phyloP scores from a whole-genome alignment of 2,888 invertebrate species.

The Pandemis corylana region DNA sequence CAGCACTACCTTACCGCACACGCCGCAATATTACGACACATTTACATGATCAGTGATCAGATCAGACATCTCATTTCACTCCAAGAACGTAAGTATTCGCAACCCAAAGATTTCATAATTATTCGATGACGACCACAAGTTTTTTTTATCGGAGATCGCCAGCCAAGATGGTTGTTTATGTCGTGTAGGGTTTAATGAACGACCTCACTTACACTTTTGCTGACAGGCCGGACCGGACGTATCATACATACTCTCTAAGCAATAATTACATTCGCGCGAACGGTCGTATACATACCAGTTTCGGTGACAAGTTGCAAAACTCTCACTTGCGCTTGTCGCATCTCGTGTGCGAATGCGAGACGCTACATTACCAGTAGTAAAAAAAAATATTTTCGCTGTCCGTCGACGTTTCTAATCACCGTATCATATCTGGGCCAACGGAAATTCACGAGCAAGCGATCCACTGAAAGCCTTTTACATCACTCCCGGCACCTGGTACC shows the following conservation, averaged over 20 bases:
- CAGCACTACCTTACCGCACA: slow-evolving; percentile 28
- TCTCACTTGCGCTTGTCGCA: slow-evolving; percentile 82
- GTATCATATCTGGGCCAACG: slow-evolving; percentile 80
- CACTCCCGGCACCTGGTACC: slow-evolving; percentile 73
- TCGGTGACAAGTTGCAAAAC: slow-evolving; percentile 80
- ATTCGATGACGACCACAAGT: slow-evolving; percentile 30
- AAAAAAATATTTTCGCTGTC: slow-evolving; percentile 79
- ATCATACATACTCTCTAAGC: slow-evolving; percentile 68
- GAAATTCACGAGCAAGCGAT: slow-evolving; percentile 77
- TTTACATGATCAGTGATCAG: slow-evolving; percentile 29
- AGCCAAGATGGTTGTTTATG: slow-evolving; percentile 53
- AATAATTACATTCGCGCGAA: slow-evolving; percentile 71
- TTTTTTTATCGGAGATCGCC: slow-evolving; percentile 30
- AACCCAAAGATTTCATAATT: slow-evolving; percentile 38
- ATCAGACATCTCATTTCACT: slow-evolving; percentile 37
- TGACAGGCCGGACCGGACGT: slow-evolving; percentile 70
- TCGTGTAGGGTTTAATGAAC: slow-evolving; percentile 66
- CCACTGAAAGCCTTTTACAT: slow-evolving; percentile 83
- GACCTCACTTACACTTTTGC: slow-evolving; percentile 74
- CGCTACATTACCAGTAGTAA: slow-evolving; percentile 75
- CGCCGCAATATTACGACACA: slow-evolving; percentile 38
- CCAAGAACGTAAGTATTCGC: slow-evolving; percentile 41
- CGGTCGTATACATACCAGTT: slow-evolving; percentile 76
- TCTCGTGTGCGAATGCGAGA: slow-evolving; percentile 71
- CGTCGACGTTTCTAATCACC: slow-evolving; percentile 79